Evolutionary conservation across 2,888 invertebrate genomes (phyloP).

Genomic region (Eurois occulta): DNA sequence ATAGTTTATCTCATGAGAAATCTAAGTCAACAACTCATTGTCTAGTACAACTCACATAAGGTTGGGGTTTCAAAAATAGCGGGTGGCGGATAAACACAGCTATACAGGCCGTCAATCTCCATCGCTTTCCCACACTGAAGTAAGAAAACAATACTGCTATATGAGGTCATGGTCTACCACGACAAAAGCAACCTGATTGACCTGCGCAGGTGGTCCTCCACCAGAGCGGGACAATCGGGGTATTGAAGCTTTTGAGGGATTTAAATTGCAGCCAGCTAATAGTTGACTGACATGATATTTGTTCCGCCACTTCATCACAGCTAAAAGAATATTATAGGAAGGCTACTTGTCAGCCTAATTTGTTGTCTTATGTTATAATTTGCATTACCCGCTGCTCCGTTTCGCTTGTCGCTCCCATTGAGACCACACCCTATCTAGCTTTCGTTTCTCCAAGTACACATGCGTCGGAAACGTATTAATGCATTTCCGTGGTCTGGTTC

Average conservation of each 20-base stretch:
- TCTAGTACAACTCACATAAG: conserved; percentile 11
- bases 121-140: not conserved
- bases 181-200: not conserved
- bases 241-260: not conserved
- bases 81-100: too few relatives aligned
- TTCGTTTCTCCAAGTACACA: conserved; percentile 26
- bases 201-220: not conserved
- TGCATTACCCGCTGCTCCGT: too few relatives aligned
- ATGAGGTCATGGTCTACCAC: not conserved
- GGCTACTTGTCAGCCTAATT: not conserved
- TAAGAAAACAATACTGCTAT: not conserved
- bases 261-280: not conserved
- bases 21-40: conserved; percentile 25
- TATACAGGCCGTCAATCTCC: not conserved
- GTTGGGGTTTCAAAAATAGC: conserved; percentile 11
- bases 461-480: conserved; percentile 59
- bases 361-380: not conserved
- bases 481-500: conserved; percentile 59
- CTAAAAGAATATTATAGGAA: not conserved
- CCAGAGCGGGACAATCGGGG: too few relatives aligned
- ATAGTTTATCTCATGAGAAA: conserved; percentile 48
- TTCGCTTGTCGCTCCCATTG: conserved; percentile 2
- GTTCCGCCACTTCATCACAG: not conserved
- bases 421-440: conserved; percentile 7
- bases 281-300: not conserved